These are phyloP conservation scores for Synergus itoensis DNA, from an alignment of 2,888 invertebrate genomes.

Conservation along the genomic window DNA sequence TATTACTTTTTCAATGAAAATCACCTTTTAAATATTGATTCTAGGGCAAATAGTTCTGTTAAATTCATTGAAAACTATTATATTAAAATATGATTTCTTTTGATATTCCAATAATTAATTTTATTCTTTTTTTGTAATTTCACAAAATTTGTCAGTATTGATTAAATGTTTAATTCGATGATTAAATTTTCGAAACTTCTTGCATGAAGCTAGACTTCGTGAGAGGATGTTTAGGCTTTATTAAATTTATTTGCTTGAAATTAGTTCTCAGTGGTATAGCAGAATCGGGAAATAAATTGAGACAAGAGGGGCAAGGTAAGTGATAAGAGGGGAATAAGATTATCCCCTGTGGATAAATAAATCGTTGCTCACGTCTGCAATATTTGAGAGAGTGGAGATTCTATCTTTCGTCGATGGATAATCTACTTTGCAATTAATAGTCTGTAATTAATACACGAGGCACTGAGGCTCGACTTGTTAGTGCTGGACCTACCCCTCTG, in stretches of 20 bases:
- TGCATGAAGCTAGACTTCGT: too few species aligned
- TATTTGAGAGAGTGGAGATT: slow-evolving; percentile 5
- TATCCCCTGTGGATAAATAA: background rate
- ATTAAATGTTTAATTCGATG: too few species aligned
- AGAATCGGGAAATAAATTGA: background rate
- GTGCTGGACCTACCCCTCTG: background rate
- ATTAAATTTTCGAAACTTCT: too few species aligned
- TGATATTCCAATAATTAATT: too few species aligned
- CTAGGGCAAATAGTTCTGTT: too few species aligned
- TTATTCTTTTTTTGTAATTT: too few species aligned
- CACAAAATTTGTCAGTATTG: background rate
- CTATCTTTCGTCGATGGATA: slow-evolving; percentile 34
- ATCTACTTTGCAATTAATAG: slow-evolving; percentile 51
- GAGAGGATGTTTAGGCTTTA: too few species aligned
- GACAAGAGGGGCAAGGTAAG: background rate
- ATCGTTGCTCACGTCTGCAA: slow-evolving; percentile 1
- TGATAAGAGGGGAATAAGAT: background rate
- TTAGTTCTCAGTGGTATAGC: background rate
- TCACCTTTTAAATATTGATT: too few species aligned
- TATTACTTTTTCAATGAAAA: too few species aligned
- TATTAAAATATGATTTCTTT: too few species aligned
- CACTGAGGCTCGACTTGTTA: slow-evolving; percentile 44
- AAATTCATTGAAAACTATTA: too few species aligned
- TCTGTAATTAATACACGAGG: slow-evolving; percentile 56
- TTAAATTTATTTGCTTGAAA: too few species aligned